Percentiles rank a stretch among this genome's conserved stretches.
These are phyloP conservation scores for Euplexia lucipara DNA, from an alignment of 2,888 invertebrate species.

Conservation along the genomic window DNA sequence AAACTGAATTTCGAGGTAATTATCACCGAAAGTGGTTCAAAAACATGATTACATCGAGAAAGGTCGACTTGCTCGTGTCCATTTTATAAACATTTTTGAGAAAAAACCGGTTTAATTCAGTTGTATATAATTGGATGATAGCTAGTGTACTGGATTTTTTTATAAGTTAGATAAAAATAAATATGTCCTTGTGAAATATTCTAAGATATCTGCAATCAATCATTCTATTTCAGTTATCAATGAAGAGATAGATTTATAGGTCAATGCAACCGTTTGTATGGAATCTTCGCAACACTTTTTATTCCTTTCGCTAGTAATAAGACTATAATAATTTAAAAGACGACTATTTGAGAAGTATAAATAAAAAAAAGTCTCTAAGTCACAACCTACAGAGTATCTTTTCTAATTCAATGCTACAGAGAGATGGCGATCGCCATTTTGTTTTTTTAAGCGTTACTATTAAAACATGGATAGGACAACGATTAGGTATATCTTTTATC, in stretches of 20 bases:
- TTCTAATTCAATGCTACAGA: too few species aligned
- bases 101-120: slow-evolving; percentile 20
- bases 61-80: slow-evolving; percentile 17
- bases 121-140: background rate
- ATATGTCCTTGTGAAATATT: background rate
- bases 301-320: too few species aligned
- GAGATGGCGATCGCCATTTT: too few species aligned
- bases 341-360: too few species aligned
- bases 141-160: background rate
- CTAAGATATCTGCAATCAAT: background rate
- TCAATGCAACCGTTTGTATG: too few species aligned
- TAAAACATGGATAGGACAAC: too few species aligned
- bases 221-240: background rate
- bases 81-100: background rate
- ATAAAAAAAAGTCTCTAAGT: too few species aligned
- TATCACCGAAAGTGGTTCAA: slow-evolving; percentile 20
- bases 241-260: background rate
- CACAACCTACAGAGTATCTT: too few species aligned
- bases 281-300: too few species aligned
- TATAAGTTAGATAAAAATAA: background rate
- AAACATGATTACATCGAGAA: background rate
- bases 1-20: background rate
- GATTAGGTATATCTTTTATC: too few species aligned
- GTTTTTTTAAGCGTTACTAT: too few species aligned
- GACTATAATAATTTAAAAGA: too few species aligned